Evolutionary conservation across 1,140 invertebrate species (phyloP), one percentile per base, ranked within the genome.

Genomic region (Listronotus oregonensis): DNA sequence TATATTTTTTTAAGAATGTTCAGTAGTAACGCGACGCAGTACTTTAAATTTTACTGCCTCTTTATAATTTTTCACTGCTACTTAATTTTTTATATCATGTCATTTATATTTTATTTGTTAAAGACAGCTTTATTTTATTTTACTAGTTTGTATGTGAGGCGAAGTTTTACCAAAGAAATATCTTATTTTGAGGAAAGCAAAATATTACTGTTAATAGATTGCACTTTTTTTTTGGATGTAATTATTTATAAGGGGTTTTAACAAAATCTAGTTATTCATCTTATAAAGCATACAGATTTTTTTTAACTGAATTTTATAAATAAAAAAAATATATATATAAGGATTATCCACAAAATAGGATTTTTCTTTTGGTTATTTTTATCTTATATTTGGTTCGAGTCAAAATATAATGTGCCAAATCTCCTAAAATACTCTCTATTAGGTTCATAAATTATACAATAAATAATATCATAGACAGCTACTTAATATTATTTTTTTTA

Each of bases 1-100:
- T 75, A 73, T 76, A 76, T 76, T 75, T 76, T 76, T 76, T 76
- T 75, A 75, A 76, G 68, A 62, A 73, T 71, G 66, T 75, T 75
- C 69, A 66, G 71, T 74, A 75, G 74, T 74, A 68, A 31, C 34
- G 39, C 55, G 34, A n/a, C 10, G 9, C 12, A 10, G 27, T 31
- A 14, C 37, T n/a, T 11, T 39, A 54, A 14, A 15, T 11, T n/a
- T 8, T 37, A 17, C 27, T 17, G n/a, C 42, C 42, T 37, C 14
- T 39, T 5, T 31, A 14, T 27, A 12, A 14, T n/a, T 15, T 57
- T 44, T 15, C 27, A 17, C 31, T 31, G 39, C 54, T 56, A 63
- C 49, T 71, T 59, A 47, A 56, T 61, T 52, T 60, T 60, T 52
- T 51, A 47, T 49, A 55, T 57, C 59, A 57, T 61, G 59, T 63